Base-by-base conservation (phyloP, 2,113 vertebrate species). In the Regulus satrapa region DNA sequence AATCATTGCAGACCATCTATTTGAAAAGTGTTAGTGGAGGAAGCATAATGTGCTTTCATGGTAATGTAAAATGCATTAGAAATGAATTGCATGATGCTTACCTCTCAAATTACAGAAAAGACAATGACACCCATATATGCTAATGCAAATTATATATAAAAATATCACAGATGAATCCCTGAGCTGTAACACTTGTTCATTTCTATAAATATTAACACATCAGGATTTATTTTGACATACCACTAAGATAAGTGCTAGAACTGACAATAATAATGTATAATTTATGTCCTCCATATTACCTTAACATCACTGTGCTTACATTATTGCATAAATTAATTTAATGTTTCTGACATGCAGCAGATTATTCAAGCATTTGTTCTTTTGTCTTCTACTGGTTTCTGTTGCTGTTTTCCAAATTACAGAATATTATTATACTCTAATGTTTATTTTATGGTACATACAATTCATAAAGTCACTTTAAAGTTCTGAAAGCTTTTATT, bases 301-400 rank as follows among this genome's bases (percentile, higher is more conserved):
- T 98, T 98, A 98, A 97, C 96, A 97, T 97, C 97, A 96, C 95
- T 97, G 94, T 97, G 97, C 97, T 98, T 98, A 98, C 97, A 96
- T 98, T 98, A 98, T 98, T 98, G 98, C 95, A 97, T 98, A 98
- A 98, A 98, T 98, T 98, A 98, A 97, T 97, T 98, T 98, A 98
- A 98, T 97, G 97, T 96, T 97, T 97, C 96, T 97, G 97, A 97
- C 97, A 97, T 88, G 95, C 96, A 97, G 97, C 94, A 96, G 96
- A 98, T 97, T 97, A 97, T 97, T 97, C 95, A 97, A 96, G 93
- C 96, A 98, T 97, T 97, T 97, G 93, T 98, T 98, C 97, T 97
- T 97, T 98, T 97, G 98, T 97, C 87, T 97, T 97, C 64, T 29
- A 63, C 85, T 95, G 74, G 63, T 95, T 95, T 96, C 75, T 92